Evolutionary conservation across 2,888 invertebrate species (phyloP), one percentile per base, ranked within the genome.

Genomic region (Nemoura dubitans): DNA sequence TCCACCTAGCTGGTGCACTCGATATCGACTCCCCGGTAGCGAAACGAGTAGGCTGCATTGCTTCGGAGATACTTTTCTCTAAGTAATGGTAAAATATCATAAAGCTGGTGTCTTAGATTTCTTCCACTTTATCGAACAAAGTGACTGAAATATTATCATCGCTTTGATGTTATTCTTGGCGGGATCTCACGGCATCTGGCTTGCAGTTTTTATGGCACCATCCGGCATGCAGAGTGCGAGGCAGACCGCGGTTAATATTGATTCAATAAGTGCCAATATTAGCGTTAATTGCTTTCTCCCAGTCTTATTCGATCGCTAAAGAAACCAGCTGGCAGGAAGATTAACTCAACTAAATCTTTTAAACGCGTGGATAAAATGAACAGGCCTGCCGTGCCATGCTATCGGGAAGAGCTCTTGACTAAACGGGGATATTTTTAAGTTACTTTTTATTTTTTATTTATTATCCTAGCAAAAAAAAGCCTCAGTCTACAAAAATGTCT

Each of bases 191-290:
- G 59, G 6, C 59, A 59, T 59, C 59, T 59, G 59, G 6, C 21
- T 6, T 14, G 14, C 6, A 21, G 59, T 21, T 59, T 59, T 59
- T 59, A 10, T 14, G 21, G 14, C 16, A 59, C 59, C 59, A 21
- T 21, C 59, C 59, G 59, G 16, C 21, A 59, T 59, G 59, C 59
- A 59, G 59, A 59, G 59, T 21, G 59, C 36, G 21, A 59, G 14
- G 14, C 14, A 59, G 21, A 21, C 59, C 59, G 59, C 14, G 59
- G 10, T 59, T 59, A 10, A 59, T 59, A 59, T 59, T 59, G 59
- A 59, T 59, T 59, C 59, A 59, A 59, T 59, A 59, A 59, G 59
- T 59, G 59, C 59, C 59, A 59, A 59, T 59, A 59, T 10, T 59
- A 59, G 59, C 59, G 59, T 59, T 59, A 59, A 59, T 59, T 59